Base-by-base conservation (phyloP, 2,888 invertebrate genomes). In the Ceraclea dissimilis region DNA sequence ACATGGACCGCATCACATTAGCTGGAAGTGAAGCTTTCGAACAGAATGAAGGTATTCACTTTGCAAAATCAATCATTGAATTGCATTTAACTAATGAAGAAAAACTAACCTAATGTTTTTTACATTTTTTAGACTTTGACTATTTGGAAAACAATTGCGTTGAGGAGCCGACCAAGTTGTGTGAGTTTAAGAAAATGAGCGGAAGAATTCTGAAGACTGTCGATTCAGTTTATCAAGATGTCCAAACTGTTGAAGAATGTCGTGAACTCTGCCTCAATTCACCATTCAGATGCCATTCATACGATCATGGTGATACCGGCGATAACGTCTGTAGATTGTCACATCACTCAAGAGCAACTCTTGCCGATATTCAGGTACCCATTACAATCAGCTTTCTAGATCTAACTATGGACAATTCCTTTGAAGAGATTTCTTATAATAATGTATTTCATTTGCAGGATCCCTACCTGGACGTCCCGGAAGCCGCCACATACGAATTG, bases 61-160 rank as follows among this genome's bases (percentile, higher is more conserved):
- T 13, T 8, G 6, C 31, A 10, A 13, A 51, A 16, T 31, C 21
- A 50, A 22, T 49, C 49, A 5, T 22, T 6, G 13, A 16, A 16
- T n/a, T 22, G 13, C 8, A 13, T 44, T 44, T 44, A 44, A 16
- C 8, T 17, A 16, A 16, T 13, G 16, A 5, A 46, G 13, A 18
- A n/a, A 20, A 46, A 46, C 2, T 19, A 18, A 46, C 20, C 11
- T 11, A 46, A 46, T 46, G 20, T 19, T 19, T 46, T 19, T 19
- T 46, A n/a, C n/a, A n/a, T 18, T 18, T 46, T 68, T 39, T 64
- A 78, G 79, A 77, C 62, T 75, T 81, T 67, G 93, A 93, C 69
- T 93, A 92, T 74, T 80, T 93, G 75, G 93, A 93, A 72, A 93
- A 93, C 74, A 91, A 93, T 71, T 93, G 93, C 72, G 91, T 93